Percentiles rank a stretch among this genome's conserved stretches.
Conservation (phyloP, 2,113 vertebrate species). For the Capreolus pygargus region DNA sequence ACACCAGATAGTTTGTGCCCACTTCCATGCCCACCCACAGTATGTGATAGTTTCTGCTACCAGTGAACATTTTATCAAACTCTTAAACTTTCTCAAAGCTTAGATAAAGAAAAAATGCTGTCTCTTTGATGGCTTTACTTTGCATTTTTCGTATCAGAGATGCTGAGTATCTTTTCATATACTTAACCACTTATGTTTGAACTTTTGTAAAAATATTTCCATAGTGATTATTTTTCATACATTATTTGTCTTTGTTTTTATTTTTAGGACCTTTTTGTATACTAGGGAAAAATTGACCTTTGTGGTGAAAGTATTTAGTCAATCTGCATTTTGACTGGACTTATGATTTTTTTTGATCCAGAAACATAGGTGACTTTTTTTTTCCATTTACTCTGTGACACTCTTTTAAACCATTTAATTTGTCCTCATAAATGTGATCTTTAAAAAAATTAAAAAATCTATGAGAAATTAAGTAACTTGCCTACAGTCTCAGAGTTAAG, state of each 20-base stretch:
- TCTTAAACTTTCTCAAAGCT: not conserved
- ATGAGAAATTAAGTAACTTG: not conserved
- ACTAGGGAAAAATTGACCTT: not conserved
- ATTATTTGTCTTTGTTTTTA: not conserved
- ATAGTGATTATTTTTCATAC: not conserved
- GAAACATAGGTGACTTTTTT: not conserved
- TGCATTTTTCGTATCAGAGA: not conserved
- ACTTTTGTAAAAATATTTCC: not conserved
- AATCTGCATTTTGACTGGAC: not conserved
- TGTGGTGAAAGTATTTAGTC: not conserved
- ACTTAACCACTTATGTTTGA: not conserved
- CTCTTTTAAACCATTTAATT: not conserved
- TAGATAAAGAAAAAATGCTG: not conserved
- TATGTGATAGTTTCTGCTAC: not conserved
- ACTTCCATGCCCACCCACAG: fast-evolving
- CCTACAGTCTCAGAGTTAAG: not conserved
- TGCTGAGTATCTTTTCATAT: not conserved
- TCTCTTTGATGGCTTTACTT: not conserved
- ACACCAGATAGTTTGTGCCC: fast-evolving
- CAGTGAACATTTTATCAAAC: not conserved
- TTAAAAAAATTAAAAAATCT: not conserved
- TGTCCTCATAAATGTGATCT: not conserved
- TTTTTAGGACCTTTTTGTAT: not conserved
- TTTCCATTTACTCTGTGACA: not conserved
- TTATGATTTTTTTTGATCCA: not conserved